Evolutionary conservation across 2,113 vertebrate genomes (phyloP), one percentile per base, ranked within the genome.

Genomic region (Brachyhypopomus gauderio): DNA sequence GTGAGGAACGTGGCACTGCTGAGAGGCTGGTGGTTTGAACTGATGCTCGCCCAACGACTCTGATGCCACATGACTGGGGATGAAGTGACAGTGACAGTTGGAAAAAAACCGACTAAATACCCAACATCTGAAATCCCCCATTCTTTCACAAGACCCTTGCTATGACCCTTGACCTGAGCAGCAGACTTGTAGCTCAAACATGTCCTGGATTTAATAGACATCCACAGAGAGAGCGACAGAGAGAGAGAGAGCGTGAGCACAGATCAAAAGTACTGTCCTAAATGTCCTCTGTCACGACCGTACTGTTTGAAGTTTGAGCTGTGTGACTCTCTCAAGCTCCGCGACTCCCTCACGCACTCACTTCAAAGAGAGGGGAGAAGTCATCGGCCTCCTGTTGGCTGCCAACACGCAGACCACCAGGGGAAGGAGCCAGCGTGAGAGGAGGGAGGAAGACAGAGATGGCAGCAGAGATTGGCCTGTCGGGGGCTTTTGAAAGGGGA

Each of bases 281-380:
- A 86, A 56, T 23, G 77, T 45, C 63, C 82, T 77, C 81, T 87
- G 27, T 45, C 85, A 55, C 34, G 84, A 86, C 78, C 85, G 84
- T 78, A 83, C 86, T 86, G 79, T 91, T 90, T 91, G 90, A 93
- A 88, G 89, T 90, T 73, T 89, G 75, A 83, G 82, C 80, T 86
- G 86, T 86, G 84, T 90, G 88, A 90, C 81, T 91, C 85, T 73
- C 70, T 72, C 70, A 36, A 67, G 63, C 77, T 79, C 73, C 30
- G 70, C 30, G 9, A 79, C 75, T 67, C 48, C 36, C 79, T 79
- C 80, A 80, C 84, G 27, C 76, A 56, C 80, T 72, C 64, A 88
- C 91, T 91, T 93, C 92, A 92, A 94, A 93, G 90, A 75, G 79
- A 12, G 70, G 58, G 41, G 80, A 81, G 83, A 88, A 84, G 89